Conservation (phyloP, 2,888 invertebrate species). For the Carabus problematicus region DNA sequence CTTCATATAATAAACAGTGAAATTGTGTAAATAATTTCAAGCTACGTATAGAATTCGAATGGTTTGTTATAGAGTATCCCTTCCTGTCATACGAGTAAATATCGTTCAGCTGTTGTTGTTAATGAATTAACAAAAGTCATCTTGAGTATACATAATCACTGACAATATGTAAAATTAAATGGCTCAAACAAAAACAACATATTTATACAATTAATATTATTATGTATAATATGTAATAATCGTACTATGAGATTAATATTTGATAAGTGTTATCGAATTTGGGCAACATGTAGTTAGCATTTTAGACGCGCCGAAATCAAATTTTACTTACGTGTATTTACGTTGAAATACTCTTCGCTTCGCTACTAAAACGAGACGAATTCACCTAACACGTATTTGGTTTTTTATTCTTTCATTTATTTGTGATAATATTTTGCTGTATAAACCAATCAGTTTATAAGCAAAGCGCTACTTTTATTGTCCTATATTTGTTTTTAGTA, state of each 20-base stretch:
- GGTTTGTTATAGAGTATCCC: too few species aligned
- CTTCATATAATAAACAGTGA: background rate
- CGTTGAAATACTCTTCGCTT: too few species aligned
- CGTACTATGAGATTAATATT: constrained; percentile 39
- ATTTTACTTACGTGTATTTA: too few species aligned
- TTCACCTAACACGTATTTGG: too few species aligned
- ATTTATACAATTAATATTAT: constrained; percentile 38
- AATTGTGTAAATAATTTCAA: background rate
- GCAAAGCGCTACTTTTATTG: too few species aligned
- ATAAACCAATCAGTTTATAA: too few species aligned
- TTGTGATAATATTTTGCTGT: too few species aligned
- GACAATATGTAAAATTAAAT: constrained; percentile 40
- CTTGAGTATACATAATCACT: constrained; percentile 41
- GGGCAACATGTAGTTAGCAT: constrained; percentile 30
- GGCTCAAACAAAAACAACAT: constrained; percentile 43
- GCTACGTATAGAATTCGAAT: background rate
- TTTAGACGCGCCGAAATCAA: too few species aligned
- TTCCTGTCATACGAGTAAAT: too few species aligned
- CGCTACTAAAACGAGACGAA: too few species aligned
- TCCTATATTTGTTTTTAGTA: too few species aligned
- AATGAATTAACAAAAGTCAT: constrained; percentile 14
- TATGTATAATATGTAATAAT: constrained; percentile 24
- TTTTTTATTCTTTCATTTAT: too few species aligned
- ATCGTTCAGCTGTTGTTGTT: constrained; percentile 1
- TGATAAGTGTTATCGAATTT: constrained; percentile 32